phyloP scores from a whole-genome alignment of 2,797 vertebrate species.

The Pampus argenteus region DNA sequence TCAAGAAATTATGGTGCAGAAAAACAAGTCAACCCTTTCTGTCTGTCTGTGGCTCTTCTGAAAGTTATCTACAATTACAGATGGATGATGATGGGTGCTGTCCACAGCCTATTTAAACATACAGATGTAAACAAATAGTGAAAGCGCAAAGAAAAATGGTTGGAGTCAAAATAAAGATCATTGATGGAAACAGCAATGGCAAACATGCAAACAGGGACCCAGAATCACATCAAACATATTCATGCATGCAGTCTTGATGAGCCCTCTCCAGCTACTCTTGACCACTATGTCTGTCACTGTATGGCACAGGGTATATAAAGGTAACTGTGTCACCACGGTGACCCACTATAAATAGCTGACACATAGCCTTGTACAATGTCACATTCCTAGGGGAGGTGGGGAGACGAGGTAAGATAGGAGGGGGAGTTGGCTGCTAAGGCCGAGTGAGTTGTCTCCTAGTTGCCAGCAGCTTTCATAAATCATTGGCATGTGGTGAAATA shows the following conservation, averaged over 20 bases:
- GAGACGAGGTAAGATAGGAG: constrained; percentile 62
- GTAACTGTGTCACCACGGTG: constrained; percentile 84
- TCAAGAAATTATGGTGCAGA: constrained; percentile 75
- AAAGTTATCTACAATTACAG: constrained; percentile 74
- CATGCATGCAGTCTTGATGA: constrained; percentile 5
- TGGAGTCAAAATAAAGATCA: constrained; percentile 37
- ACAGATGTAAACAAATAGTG: constrained; percentile 65
- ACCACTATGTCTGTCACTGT: constrained; percentile 51
- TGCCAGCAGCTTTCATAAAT: constrained; percentile 80
- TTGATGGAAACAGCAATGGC: constrained; percentile 12
- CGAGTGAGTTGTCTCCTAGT: constrained; percentile 74
- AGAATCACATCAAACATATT: constrained; percentile 16
- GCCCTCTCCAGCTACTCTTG: constrained; percentile 25
- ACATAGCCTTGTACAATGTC: constrained; percentile 81
- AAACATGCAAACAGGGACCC: not conserved
- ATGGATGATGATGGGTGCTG: constrained; percentile 58
- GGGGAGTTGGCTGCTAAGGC: constrained; percentile 61
- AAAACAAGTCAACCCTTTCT: constrained; percentile 72
- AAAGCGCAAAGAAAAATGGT: constrained; percentile 59
- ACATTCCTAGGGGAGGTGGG: constrained; percentile 81
- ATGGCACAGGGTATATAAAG: constrained; percentile 75
- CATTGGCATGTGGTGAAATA: constrained; percentile 75
- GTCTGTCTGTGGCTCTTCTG: constrained; percentile 61
- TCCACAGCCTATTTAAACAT: constrained; percentile 68
- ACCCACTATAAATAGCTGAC: constrained; percentile 85